Base-by-base conservation (phyloP, 2,888 invertebrate genomes). In the Chymomyza procnemis region DNA sequence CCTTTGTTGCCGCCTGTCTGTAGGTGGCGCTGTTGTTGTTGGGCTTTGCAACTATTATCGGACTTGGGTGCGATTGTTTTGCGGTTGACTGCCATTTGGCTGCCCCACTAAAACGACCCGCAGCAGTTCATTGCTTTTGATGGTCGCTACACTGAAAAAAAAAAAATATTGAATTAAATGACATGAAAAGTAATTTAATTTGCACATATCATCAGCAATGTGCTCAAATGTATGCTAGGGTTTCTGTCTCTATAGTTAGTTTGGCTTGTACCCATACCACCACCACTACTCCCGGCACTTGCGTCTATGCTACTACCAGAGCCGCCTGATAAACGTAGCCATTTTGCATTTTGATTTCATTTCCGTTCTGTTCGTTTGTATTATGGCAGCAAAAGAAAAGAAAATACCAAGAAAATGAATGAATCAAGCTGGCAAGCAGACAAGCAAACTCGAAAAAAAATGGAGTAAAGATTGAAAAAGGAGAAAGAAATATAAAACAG, bases 341-440 rank as follows among this genome's bases (percentile, higher is more conserved):
- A 69, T 54, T 75, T 75, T 80, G 65, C 80, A 79, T 67, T 82
- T 78, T 82, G 80, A 81, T 81, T 81, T 80, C 77, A 75, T 82
- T 77, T 77, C 71, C 80, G 78, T 60, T 73, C 70, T 64, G 62
- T 75, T 73, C 62, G 60, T 64, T 66, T 71, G 58, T 41, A 19
- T 18, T 26, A 22, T 55, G 34, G 34, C 34, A 34, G 34, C 34
- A 41, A 3, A 41, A 41, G 34, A 41, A 41, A 41, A 41, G 54
- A 19, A 54, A 14, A 21, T 19, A 54, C 12, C 18, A 21, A 18
- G 19, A 62, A 71, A 71, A 73, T 64, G 64, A 66, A 66, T 50
- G 62, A 55, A 67, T 16, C 50, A 50, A 19, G 6, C 54, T 1
- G 16, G 4, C 21, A 54, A 54, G 4, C 19, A 54, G 54, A 16